A percentile compares a stretch with the other conserved stretches of the same genome.
These are phyloP conservation scores for Melanotaenia pygmaea DNA, from an alignment of 2,797 vertebrate genomes.

Conservation along the genomic window DNA sequence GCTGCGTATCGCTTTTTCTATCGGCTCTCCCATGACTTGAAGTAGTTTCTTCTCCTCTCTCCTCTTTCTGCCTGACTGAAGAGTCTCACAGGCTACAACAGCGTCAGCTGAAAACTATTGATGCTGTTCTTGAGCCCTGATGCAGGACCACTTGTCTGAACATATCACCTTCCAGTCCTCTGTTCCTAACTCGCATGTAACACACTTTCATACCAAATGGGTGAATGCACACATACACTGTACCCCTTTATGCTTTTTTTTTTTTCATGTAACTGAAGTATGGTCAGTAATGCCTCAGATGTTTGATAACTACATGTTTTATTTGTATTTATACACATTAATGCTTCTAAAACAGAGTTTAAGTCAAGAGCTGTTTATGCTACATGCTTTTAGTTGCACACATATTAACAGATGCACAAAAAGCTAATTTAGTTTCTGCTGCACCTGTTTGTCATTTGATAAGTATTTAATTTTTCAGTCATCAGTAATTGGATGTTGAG, in stretches of 20 bases:
- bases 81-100: constrained; percentile 48
- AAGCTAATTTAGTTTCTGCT: not conserved
- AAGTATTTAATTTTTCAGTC: not conserved
- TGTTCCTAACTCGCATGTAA: constrained; percentile 28
- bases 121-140: constrained; percentile 25
- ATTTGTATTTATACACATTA: not conserved
- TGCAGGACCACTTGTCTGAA: constrained; percentile 53
- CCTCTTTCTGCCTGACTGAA: constrained; percentile 57
- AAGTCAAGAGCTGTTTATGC: not conserved
- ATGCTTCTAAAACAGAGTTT: not conserved
- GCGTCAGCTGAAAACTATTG: constrained; percentile 43
- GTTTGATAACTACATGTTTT: not conserved
- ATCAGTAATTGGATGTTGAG: not conserved
- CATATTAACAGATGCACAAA: not conserved
- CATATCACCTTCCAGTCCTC: constrained; percentile 45
- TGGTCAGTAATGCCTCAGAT: not conserved
- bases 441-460: not conserved
- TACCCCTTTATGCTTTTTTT: not conserved
- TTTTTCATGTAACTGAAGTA: not conserved
- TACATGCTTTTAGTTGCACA: not conserved
- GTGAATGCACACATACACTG: constrained; percentile 9
- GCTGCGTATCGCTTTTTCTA: constrained; percentile 58
- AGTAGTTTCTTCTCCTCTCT: constrained; percentile 45
- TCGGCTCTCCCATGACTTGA: constrained; percentile 47
- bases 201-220: constrained; percentile 13